Percentiles rank a stretch among this genome's conserved stretches.
Evolutionary conservation across 2,113 vertebrate species (phyloP).

Genomic region (Plecotus auritus): DNA sequence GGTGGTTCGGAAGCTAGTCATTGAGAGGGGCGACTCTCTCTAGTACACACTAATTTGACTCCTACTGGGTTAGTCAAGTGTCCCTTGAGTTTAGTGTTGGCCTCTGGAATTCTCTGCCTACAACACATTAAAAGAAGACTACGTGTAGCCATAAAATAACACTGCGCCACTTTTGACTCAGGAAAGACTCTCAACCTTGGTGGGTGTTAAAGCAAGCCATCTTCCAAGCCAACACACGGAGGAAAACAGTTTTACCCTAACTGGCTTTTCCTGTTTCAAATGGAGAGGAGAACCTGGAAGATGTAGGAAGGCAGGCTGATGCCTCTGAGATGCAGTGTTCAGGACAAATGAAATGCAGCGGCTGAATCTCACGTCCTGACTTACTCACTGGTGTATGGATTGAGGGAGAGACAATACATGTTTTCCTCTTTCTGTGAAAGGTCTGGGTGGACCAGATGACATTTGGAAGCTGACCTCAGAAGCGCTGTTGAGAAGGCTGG

Average conservation of each 20-base stretch:
- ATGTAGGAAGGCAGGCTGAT: not conserved
- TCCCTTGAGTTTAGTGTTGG: not conserved
- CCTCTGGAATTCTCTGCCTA: not conserved
- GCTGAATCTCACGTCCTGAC: not conserved
- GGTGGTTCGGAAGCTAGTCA: not conserved
- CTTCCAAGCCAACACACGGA: not conserved
- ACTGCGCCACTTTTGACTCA: not conserved
- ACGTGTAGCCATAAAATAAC: not conserved
- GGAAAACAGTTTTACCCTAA: not conserved
- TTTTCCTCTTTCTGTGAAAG: constrained; percentile 39
- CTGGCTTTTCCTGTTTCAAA: not conserved
- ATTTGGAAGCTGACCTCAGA: constrained; percentile 30
- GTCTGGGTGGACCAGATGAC: constrained; percentile 11
- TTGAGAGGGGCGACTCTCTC: not conserved
- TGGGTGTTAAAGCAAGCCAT: not conserved
- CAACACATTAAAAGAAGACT: not conserved
- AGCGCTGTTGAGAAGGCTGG: constrained; percentile 17
- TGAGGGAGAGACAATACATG: not conserved
- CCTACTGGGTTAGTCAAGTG: not conserved
- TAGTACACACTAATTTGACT: not conserved
- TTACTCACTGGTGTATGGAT: not conserved
- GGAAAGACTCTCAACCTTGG: not conserved
- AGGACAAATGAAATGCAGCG: too few relatives aligned
- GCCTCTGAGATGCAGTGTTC: not conserved
- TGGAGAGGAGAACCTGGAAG: not conserved